Conservation (phyloP, 2,113 vertebrate genomes). For the Neomonachus schauinslandi region DNA sequence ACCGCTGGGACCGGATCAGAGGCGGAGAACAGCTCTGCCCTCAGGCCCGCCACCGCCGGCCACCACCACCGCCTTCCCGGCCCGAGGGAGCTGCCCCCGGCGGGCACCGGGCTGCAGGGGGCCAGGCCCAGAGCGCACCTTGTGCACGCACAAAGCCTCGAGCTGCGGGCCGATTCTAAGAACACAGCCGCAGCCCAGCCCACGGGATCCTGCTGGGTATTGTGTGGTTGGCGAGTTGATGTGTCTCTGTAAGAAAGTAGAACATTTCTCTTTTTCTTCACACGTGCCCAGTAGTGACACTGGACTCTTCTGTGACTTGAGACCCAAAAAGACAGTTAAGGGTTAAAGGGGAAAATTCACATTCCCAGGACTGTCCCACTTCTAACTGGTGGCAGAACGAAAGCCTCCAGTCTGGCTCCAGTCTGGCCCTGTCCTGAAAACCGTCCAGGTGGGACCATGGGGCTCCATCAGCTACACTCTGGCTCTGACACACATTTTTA, state of each 20-base stretch:
- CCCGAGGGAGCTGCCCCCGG: not conserved
- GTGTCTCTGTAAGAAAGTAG: not conserved
- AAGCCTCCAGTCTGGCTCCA: no score
- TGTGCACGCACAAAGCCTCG: not conserved
- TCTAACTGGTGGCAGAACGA: not conserved
- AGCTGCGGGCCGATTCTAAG: not conserved
- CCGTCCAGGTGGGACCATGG: not conserved
- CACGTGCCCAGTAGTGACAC: not conserved
- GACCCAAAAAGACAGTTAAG: not conserved
- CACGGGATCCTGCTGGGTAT: fast-evolving
- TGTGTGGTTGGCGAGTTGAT: not conserved
- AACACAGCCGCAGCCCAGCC: not conserved
- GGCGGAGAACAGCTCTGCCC: not conserved
- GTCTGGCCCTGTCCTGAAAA: no score
- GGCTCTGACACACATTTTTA: fast-evolving
- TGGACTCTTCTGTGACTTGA: not conserved
- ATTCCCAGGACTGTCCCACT: not conserved
- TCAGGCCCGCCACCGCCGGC: not conserved
- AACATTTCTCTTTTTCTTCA: not conserved
- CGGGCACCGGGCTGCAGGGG: not conserved
- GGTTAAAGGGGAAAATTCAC: no score
- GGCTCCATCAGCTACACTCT: not conserved
- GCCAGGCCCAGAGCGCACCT: fast-evolving
- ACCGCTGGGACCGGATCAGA: fast-evolving
- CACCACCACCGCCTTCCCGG: not conserved